phyloP scores from a whole-genome alignment of 2,888 invertebrate species.

The Chloroclystis v-ata region DNA sequence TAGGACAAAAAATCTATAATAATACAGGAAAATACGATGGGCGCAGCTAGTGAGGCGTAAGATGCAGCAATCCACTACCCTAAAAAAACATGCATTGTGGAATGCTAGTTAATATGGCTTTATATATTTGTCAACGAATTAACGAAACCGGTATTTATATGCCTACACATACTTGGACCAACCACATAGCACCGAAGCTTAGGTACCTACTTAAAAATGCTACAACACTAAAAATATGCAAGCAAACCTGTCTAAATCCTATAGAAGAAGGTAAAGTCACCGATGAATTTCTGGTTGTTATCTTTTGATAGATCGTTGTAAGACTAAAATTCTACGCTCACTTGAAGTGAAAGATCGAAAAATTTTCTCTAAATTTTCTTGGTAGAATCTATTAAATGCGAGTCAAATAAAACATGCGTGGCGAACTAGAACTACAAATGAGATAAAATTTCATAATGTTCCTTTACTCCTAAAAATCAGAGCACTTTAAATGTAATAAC shows the following conservation, averaged over 20 bases:
- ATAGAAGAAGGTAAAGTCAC: neutral
- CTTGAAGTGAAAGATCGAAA: too few relatives aligned
- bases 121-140: constrained; percentile 15
- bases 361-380: too few relatives aligned
- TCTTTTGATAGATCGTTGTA: constrained; percentile 23
- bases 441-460: too few relatives aligned
- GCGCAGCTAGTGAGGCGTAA: too few relatives aligned
- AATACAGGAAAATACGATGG: too few relatives aligned
- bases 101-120: constrained; percentile 10
- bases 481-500: too few relatives aligned
- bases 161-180: constrained; percentile 3
- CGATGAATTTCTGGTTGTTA: constrained; percentile 11
- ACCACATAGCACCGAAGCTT: neutral
- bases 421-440: too few relatives aligned
- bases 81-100: constrained; percentile 17
- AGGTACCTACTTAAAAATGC: neutral
- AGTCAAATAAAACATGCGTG: too few relatives aligned
- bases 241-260: neutral
- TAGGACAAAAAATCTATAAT: too few relatives aligned
- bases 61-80: constrained; percentile 16
- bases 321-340: too few relatives aligned
- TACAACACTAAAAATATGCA: neutral
- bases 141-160: constrained; percentile 17
- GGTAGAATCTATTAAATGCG: too few relatives aligned
- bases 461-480: too few relatives aligned